Conservation (phyloP, 2,113 vertebrate genomes). For the Melanostigma gelatinosum region DNA sequence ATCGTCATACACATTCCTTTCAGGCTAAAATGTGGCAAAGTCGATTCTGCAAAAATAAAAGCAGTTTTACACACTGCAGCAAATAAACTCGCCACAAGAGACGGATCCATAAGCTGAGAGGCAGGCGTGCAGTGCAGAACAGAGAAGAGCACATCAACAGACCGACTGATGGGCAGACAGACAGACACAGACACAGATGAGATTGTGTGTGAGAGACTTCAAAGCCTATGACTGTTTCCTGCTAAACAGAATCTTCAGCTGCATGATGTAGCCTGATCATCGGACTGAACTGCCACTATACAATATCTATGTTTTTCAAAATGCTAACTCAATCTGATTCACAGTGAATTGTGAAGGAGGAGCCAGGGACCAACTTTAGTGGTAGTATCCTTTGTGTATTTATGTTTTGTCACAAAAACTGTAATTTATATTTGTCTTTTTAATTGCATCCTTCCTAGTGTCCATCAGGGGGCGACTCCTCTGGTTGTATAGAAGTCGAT, state of each 20-base stretch:
- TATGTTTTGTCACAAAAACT: neutral
- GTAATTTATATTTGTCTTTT: neutral
- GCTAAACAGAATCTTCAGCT: neutral
- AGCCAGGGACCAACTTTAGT: neutral
- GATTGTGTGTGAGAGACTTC: slow-evolving; percentile 24
- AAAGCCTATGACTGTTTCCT: neutral
- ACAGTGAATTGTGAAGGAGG: neutral
- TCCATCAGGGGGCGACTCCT: too few relatives aligned
- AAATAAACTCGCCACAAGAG: neutral
- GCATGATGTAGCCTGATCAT: neutral
- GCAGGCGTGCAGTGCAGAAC: slow-evolving; percentile 1
- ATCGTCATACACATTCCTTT: neutral
- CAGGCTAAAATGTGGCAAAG: neutral
- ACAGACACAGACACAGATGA: slow-evolving; percentile 37
- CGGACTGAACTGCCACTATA: neutral
- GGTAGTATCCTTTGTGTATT: neutral
- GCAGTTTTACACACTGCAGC: neutral
- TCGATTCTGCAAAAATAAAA: too few relatives aligned
- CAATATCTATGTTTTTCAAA: neutral
- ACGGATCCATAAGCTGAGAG: slow-evolving; percentile 19
- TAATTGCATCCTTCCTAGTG: neutral
- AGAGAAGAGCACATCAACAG: slow-evolving; percentile 42
- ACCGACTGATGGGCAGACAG: slow-evolving; percentile 7
- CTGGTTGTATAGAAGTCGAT: too few relatives aligned
- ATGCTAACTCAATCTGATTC: neutral